Evolutionary conservation across 2,888 invertebrate genomes (phyloP), one percentile per base, ranked within the genome.

Genomic region (Petrolisthes manimaculis): DNA sequence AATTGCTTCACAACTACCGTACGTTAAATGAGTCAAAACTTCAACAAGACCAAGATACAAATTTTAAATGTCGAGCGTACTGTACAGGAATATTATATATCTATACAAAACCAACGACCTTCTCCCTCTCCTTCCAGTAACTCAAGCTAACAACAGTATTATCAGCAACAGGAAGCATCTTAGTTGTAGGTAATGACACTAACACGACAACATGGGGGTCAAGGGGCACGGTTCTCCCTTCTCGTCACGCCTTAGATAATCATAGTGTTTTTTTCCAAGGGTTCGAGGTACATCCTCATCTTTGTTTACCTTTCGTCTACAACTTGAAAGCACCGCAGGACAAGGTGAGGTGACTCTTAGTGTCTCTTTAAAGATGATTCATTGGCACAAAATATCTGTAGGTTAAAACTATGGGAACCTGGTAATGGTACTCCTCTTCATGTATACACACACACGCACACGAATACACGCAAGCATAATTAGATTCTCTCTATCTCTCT

Each of bases 131-230:
- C 37, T 37, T 37, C 37, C 37, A 37, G 37, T 37, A 37, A 37
- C 37, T 37, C 37, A 37, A 37, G 37, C 37, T 37, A 37, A 37
- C 37, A 37, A 37, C 37, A 37, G 37, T 37, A 37, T 67, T 67
- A 82, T 82, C 37, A 67, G 67, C 5, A 37, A 82, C 81, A 69
- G 81, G 81, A 82, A 61, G 67, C 67, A 14, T 18, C 81, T 82
- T 21, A 67, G 81, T 82, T 82, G 81, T 69, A 37, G 37, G 37
- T 37, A 37, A 37, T 61, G 18, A 61, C 61, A 18, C 18, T 9
- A 2, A 61, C 9, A 61, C 61, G 18, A 61, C 61, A 18, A 61
- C 61, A 61, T 18, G 12, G 61, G 61, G 9, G 61, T 18, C 9
- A 61, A 61, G 18, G 61, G 18, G 61, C 12, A 14, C 9, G 18